A percentile compares a stretch with the other conserved stretches of the same genome.
Evolutionary conservation across 2,797 vertebrate species (phyloP).

Genomic region (Cryptoprocta ferox): DNA sequence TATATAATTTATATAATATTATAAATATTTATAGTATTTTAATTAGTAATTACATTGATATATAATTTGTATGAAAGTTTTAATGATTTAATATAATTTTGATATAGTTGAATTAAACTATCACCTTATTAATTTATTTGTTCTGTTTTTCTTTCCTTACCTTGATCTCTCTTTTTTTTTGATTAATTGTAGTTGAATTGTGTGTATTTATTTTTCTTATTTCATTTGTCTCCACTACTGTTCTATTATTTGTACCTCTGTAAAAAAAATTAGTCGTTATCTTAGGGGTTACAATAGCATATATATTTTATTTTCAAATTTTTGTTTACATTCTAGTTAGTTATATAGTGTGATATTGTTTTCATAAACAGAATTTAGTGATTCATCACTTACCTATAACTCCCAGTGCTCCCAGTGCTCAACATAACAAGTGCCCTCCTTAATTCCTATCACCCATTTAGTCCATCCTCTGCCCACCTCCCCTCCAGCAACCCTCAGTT

Average conservation of each 20-base stretch:
- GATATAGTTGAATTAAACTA: not conserved
- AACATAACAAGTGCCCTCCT: too few relatives aligned
- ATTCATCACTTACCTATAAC: too few relatives aligned
- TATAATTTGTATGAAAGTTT: not conserved
- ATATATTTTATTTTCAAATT: not conserved
- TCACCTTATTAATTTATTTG: not conserved
- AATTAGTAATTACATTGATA: not conserved
- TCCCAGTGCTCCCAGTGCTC: too few relatives aligned
- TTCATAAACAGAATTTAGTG: too few relatives aligned
- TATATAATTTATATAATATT: not conserved
- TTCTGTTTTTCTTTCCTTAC: not conserved
- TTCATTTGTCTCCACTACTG: not conserved
- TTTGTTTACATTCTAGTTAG: too few relatives aligned
- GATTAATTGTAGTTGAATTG: not conserved
- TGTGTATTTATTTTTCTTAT: not conserved
- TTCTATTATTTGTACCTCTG: not conserved
- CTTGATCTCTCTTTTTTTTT: not conserved
- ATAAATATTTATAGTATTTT: not conserved
- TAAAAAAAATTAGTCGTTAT: not conserved
- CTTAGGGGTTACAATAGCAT: not conserved
- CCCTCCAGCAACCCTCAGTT: too few relatives aligned
- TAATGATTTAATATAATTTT: not conserved
- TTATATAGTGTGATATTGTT: too few relatives aligned
- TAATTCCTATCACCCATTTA: too few relatives aligned
- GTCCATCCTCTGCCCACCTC: too few relatives aligned